These are phyloP conservation scores for Equus przewalskii DNA, from an alignment of 2,113 vertebrate species.

Conservation along the genomic window DNA sequence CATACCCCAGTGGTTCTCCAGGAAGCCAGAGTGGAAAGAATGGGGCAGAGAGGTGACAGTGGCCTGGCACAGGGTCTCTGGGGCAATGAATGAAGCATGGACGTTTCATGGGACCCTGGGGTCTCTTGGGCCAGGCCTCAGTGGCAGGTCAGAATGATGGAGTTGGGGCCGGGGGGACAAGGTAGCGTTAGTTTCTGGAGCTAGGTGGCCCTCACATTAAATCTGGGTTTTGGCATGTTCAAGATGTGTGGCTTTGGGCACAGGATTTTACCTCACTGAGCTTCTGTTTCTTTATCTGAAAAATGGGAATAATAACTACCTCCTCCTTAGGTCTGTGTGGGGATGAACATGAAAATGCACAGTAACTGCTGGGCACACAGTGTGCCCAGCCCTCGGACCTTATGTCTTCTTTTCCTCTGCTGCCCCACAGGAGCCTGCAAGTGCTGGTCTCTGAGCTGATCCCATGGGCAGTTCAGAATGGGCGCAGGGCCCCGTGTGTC, in stretches of 20 bases:
- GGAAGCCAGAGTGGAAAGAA: neutral
- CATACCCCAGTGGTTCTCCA: neutral
- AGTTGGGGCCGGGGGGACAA: neutral
- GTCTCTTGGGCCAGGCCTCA: neutral
- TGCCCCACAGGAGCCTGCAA: constrained; percentile 88
- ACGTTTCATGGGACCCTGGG: neutral
- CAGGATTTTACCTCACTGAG: neutral
- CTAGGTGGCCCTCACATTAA: neutral
- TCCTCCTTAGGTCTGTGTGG: neutral
- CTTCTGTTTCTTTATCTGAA: neutral
- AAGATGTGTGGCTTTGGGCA: neutral
- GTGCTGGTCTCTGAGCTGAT: constrained; percentile 90
- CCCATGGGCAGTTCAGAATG: constrained; percentile 94
- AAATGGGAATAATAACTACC: neutral
- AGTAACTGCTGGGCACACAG: neutral
- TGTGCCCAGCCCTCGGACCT: accelerated
- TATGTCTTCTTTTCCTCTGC: neutral
- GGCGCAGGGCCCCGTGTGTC: constrained; percentile 88
- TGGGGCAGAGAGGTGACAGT: neutral
- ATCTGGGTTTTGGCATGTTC: neutral
- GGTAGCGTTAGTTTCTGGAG: neutral
- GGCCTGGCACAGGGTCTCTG: neutral
- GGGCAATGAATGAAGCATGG: neutral
- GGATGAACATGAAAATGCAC: neutral
- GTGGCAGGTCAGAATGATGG: neutral